Evolutionary conservation across 35 echinoderm and acorn worm genomes (phyloP).

Genomic region (Anneissia japonica): DNA sequence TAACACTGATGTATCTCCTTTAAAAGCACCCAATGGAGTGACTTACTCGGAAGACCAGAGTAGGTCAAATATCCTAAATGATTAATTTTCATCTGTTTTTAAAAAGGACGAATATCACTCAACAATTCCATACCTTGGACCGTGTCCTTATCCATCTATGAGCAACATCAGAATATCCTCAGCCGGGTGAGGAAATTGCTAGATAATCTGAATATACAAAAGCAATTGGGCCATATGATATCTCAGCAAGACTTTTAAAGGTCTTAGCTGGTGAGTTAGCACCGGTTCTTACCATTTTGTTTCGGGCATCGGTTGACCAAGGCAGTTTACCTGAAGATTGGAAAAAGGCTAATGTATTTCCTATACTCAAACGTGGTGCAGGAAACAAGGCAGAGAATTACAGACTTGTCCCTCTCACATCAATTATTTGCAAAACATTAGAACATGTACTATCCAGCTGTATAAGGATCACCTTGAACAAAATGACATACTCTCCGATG

Average conservation of each 20-base stretch:
- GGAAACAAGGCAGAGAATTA: constrained; percentile 27
- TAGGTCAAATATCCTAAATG: constrained; percentile 7
- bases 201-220: constrained; percentile 13
- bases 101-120: not conserved
- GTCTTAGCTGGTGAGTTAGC: not conserved
- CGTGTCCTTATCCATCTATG: constrained; percentile 1
- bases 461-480: too few species aligned
- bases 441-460: not conserved
- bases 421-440: constrained; percentile 26
- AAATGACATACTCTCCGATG: too few species aligned
- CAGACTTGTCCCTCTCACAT: too few species aligned
- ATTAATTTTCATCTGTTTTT: not conserved
- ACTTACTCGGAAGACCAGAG: not conserved
- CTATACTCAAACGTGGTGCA: too few species aligned
- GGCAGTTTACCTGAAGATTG: too few species aligned
- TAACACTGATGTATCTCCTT: not conserved
- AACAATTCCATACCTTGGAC: not conserved
- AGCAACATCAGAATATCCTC: not conserved
- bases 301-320: too few species aligned
- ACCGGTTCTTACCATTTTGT: constrained; percentile 27
- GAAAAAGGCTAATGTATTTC: too few species aligned
- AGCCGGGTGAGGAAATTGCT: constrained; percentile 25
- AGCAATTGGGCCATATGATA: constrained; percentile 13
- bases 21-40: not conserved
- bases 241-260: not conserved